These are phyloP conservation scores for Odontamblyopus rebecca DNA, from an alignment of 2,797 vertebrate species.

Conservation along the genomic window DNA sequence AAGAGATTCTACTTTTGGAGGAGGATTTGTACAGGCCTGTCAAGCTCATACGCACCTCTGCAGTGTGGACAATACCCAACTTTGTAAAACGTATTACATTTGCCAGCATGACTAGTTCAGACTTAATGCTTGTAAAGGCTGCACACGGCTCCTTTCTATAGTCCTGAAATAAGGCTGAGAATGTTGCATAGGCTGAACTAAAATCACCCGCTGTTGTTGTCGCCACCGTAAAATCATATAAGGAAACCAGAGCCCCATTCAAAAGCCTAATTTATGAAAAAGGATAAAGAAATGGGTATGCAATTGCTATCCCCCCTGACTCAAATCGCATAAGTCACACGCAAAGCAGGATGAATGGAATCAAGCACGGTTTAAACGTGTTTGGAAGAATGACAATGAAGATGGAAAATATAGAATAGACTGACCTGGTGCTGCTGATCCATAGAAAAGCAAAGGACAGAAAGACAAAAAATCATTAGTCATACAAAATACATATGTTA, in stretches of 20 bases:
- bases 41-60: conserved; percentile 41
- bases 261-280: conserved; percentile 24
- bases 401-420: conserved; percentile 13
- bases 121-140: conserved; percentile 47
- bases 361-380: conserved; percentile 1
- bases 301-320: conserved; percentile 17
- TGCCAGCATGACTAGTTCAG: conserved; percentile 43
- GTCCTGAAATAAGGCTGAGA: conserved; percentile 29
- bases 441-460: conserved; percentile 9
- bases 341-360: conserved; percentile 21
- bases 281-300: conserved; percentile 2
- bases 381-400: conserved; percentile 1
- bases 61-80: conserved; percentile 47
- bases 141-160: conserved; percentile 38
- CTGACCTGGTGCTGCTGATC: conserved; percentile 39
- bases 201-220: conserved; percentile 41
- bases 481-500: background rate
- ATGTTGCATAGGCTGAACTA: conserved; percentile 27
- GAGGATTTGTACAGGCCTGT: conserved; percentile 56
- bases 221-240: conserved; percentile 35
- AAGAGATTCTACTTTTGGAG: conserved; percentile 38
- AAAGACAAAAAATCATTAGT: conserved; percentile 9
- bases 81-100: conserved; percentile 59
- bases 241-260: conserved; percentile 24
- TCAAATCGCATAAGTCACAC: conserved; percentile 12